phyloP scores from a whole-genome alignment of 2,113 vertebrate species.

The Phaethon lepturus region DNA sequence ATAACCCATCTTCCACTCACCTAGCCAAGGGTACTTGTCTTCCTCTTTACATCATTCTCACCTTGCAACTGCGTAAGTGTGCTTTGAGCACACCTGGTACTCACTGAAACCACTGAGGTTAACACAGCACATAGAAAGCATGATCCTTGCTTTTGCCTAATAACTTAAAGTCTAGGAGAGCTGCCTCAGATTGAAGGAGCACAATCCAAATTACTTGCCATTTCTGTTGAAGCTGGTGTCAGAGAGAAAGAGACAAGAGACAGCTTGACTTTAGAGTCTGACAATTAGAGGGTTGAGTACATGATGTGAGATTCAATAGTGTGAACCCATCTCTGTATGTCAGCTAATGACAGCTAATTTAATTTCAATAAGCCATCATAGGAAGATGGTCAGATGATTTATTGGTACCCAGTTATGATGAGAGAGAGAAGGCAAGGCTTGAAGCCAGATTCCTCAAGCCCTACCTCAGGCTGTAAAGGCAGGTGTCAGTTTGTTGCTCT shows the following conservation, averaged over 20 bases:
- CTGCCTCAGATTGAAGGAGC: neutral
- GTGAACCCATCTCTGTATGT: neutral
- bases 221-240: neutral
- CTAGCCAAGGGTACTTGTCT: neutral
- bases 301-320: neutral
- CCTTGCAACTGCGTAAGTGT: neutral
- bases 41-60: neutral
- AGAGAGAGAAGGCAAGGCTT: neutral
- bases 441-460: neutral
- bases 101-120: neutral
- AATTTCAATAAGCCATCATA: neutral
- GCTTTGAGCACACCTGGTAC: neutral
- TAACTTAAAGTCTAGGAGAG: neutral
- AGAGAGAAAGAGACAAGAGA: neutral
- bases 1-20: neutral
- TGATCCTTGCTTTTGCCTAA: neutral
- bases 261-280: neutral
- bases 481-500: neutral
- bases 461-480: neutral
- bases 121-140: neutral
- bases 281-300: neutral
- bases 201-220: neutral
- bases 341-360: neutral
- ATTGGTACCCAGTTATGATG: neutral
- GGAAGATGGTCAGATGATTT: neutral